Evolutionary conservation across 1,140 invertebrate genomes (phyloP), one percentile per base, ranked within the genome.

Genomic region (Drosophila subpulchrella): DNA sequence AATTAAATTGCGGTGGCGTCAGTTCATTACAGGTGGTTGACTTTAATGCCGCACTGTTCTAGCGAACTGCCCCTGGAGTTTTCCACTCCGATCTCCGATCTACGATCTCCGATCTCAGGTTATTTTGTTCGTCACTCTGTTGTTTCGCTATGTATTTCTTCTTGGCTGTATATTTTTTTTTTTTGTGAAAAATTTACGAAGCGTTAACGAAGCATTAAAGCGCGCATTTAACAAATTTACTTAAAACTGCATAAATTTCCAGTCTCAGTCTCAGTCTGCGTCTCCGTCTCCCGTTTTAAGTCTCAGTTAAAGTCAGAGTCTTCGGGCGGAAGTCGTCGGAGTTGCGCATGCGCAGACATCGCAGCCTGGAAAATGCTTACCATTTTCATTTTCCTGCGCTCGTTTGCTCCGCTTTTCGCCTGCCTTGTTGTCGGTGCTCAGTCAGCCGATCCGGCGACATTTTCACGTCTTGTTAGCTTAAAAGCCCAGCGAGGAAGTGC

Each of bases 141-240:
- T 47, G 61, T 47, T 39, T 66, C 42, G 24, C 53, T n/a, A 7
- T 54, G 59, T 63, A 34, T 74, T 53, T 47, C 20, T 56, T 44
- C 41, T 20, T 55, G 44, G 48, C 32, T 34, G 32, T 61, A 48
- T 60, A 39, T 32, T 76, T 75, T 85, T 60, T 42, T 32, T 76
- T 75, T 85, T 84, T 88, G 80, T 89, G 84, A 82, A 81, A 91
- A 91, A 86, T 91, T 91, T 91, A 91, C 78, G 84, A 91, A 91
- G 89, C 84, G 89, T 91, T 91, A 91, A 91, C 89, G 89, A 91
- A 91, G 81, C 89, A 91, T 91, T 91, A 91, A 91, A 91, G 89
- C 89, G 89, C 81, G 90, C 89, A 90, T 91, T 91, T 91, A 91
- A 91, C 89, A 91, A 91, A 91, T 91, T 91, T 91, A 91, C 89